Base-by-base conservation (phyloP, 2,113 vertebrate species). In the Oreochromis niloticus region DNA sequence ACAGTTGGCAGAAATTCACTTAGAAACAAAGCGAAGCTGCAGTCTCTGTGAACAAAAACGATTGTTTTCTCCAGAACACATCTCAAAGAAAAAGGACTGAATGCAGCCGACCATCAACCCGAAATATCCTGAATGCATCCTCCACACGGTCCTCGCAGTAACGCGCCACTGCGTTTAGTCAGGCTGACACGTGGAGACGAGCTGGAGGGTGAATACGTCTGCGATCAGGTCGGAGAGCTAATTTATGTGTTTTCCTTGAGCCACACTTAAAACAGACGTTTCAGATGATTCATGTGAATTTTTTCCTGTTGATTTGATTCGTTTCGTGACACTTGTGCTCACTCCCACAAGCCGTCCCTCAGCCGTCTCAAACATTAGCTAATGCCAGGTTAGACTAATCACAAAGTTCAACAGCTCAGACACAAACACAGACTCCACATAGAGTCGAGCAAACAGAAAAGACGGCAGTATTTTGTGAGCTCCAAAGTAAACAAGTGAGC, bases 21-120 rank as follows among this genome's bases (percentile, higher is more conserved):
- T 50, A 50, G 71, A 78, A 50, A 78, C 46, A 50, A 50, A 32
- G 24, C 0, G 9, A 48, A 1, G 71, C 27, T 78, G 71, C 9
- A 0, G 0, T 19, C 6, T 50, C 71, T 19, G 68, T 4, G 24
- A 75, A 48, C 41, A 30, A 0, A 75, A 41, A 30, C 9, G 16
- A 32, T 19, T 12, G 43, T 19, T 9, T 78, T 8, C 43, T 19
- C 6, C 14, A 75, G 43, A 75, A 75, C 30, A 1, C 16, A 30
- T 75, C 43, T 75, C 71, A 48, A 5, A 75, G 68, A 11, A 75
- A 48, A 48, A 3, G 24, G 9, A 75, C 41, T 73, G 41, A 17
- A 59, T 1, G 14, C 56, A 57, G 39, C 36, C 4, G n/a, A 8
- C n/a, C n/a, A 24, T 71, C 39, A 1, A 14, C 22, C 68, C 46